Base-by-base conservation (phyloP, 2,797 vertebrate species). In the Microchirus variegatus region DNA sequence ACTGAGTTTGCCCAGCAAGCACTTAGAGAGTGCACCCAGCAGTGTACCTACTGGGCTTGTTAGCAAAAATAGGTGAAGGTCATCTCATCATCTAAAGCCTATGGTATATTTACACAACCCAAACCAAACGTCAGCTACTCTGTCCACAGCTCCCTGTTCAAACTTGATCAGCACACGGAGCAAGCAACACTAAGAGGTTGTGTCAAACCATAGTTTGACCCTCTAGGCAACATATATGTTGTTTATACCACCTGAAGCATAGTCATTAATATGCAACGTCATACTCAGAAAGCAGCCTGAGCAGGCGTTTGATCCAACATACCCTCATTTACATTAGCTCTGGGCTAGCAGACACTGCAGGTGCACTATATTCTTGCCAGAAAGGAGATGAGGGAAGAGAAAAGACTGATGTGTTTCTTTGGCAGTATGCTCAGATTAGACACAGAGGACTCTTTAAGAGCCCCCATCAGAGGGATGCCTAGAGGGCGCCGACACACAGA, bases 361-460 rank as follows among this genome's bases (percentile, higher is more conserved):
- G 87, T 92, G 89, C 87, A 84, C 67, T 71, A 55, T 12, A 65
- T 65, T 80, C 76, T 62, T 84, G 88, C 86, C 88, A 90, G 68
- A 78, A 59, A 73, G 63, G 66, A 81, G 69, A 75, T 12, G 51
- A 67, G 61, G 57, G 53, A 49, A 73, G 58, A 77, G 75, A 63
- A 80, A 70, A 82, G 81, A 70, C 67, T 66, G 75, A 58, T 75
- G 75, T 22, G 65, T 77, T 77, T 74, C 68, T 77, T 80, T 87
- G 77, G 79, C 82, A 77, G 67, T n/a, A 12, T 5, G 47, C 63
- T 80, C 46, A 61, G 26, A 83, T 78, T 63, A 75, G 63, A 79
- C 73, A 88, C 74, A 87, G 78, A 81, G 63, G 78, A 71, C 55
- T 77, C 80, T 87, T 87, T 86, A 86, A 86, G 61, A 50, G 53